Conservation (phyloP, 2,113 vertebrate genomes). For the Carassius gibelio region DNA sequence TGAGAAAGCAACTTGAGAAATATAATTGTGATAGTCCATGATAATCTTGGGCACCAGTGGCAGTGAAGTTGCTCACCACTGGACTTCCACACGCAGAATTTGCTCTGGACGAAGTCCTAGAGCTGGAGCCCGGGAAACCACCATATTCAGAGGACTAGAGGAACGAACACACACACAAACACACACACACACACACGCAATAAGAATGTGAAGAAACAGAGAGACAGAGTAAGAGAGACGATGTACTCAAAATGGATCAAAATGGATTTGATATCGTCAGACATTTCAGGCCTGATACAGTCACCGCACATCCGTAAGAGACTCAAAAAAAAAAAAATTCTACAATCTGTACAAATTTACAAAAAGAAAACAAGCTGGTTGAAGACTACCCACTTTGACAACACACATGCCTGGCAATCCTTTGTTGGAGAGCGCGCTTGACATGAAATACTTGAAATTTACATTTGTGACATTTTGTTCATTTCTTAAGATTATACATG, state of each 20-base stretch:
- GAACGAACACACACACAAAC: conserved; percentile 17
- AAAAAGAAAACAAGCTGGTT: background rate
- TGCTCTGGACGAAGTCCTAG: conserved; percentile 89
- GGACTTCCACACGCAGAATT: conserved; percentile 91
- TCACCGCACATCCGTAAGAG: background rate
- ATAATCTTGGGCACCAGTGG: background rate
- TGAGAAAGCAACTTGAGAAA: background rate
- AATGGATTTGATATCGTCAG: background rate
- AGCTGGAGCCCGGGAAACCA: conserved; percentile 83
- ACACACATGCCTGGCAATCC: background rate
- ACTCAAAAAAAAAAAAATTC: background rate
- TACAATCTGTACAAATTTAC: background rate
- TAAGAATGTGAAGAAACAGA: background rate
- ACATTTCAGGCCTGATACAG: background rate
- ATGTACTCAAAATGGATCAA: background rate
- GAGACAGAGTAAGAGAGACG: background rate
- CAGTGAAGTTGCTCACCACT: conserved; percentile 84
- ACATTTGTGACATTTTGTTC: background rate
- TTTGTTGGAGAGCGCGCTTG: background rate
- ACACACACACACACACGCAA: conserved; percentile 26
- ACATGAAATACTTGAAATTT: background rate
- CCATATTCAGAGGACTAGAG: conserved; percentile 85
- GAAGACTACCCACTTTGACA: too few species aligned
- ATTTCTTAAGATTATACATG: background rate
- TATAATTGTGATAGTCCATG: background rate